Percentiles rank a stretch among this genome's conserved stretches.
phyloP scores from a whole-genome alignment of 2,797 vertebrate species.

The Scleropages formosus region DNA sequence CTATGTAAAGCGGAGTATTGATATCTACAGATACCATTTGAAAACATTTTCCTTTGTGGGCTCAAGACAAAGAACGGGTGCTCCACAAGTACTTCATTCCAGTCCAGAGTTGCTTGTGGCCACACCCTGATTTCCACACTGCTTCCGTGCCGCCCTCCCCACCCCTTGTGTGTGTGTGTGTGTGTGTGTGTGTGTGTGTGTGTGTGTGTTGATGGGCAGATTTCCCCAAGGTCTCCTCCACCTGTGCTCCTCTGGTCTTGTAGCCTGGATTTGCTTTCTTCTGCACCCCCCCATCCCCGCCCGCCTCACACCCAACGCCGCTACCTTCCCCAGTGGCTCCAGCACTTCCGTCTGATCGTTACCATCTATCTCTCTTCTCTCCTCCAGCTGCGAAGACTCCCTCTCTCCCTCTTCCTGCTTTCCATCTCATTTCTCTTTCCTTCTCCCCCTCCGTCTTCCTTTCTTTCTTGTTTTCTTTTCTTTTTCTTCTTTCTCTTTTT shows the following conservation, averaged over 20 bases:
- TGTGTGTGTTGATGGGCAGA: slow-evolving; percentile 74
- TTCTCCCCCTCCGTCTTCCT: slow-evolving; percentile 51
- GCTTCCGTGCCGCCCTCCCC: slow-evolving; percentile 38
- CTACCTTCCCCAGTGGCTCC: slow-evolving; percentile 70
- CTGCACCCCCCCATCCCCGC: slow-evolving; percentile 30
- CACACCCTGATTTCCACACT: too few relatives aligned
- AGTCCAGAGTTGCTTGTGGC: too few relatives aligned
- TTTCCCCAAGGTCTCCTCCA: slow-evolving; percentile 77
- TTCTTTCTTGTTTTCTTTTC: slow-evolving; percentile 38
- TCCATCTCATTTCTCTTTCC: slow-evolving; percentile 43
- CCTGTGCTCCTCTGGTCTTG: slow-evolving; percentile 76
- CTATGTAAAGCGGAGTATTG: too few relatives aligned
- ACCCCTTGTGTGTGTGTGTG: slow-evolving; percentile 66
- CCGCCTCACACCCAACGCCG: slow-evolving; percentile 48
- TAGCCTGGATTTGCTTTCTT: slow-evolving; percentile 70
- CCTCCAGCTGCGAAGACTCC: slow-evolving; percentile 72
- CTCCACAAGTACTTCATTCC: too few relatives aligned
- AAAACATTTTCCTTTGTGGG: too few relatives aligned
- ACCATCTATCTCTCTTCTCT: slow-evolving; percentile 71
- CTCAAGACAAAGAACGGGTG: too few relatives aligned
- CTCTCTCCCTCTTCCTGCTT: slow-evolving; percentile 49
- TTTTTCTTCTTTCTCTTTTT: slow-evolving; percentile 44
- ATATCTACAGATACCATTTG: too few relatives aligned
- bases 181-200: slow-evolving; percentile 71
- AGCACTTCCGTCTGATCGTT: slow-evolving; percentile 81